phyloP scores from a whole-genome alignment of 2,797 vertebrate species.

The Jordanella pulchra region DNA sequence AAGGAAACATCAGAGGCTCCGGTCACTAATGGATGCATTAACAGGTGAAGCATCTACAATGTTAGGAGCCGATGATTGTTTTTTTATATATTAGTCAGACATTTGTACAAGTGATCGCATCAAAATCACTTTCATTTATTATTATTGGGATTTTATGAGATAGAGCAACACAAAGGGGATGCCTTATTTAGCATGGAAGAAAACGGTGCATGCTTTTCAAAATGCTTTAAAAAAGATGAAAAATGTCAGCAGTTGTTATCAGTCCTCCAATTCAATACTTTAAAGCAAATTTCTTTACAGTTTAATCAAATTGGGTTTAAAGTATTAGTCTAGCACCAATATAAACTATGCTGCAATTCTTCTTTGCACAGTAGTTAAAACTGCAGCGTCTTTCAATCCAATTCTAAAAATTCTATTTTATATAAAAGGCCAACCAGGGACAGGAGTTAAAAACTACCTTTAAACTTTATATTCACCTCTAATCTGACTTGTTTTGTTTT shows the following conservation, averaged over 20 bases:
- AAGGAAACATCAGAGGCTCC: constrained; percentile 50
- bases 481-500: too few species aligned
- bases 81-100: not conserved
- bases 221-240: too few species aligned
- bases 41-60: constrained; percentile 57
- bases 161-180: too few species aligned
- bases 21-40: constrained; percentile 66
- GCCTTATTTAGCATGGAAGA: too few species aligned
- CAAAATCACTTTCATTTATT: not conserved
- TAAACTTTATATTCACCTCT: too few species aligned
- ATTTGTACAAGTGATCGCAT: not conserved
- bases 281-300: not conserved
- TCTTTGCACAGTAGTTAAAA: not conserved
- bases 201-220: too few species aligned
- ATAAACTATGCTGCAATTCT: not conserved
- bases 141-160: too few species aligned
- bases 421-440: too few species aligned
- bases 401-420: too few species aligned
- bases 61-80: not conserved
- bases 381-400: not conserved
- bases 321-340: not conserved
- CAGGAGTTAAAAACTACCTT: too few species aligned
- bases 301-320: not conserved
- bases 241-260: not conserved
- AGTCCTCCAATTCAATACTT: not conserved